These are phyloP conservation scores for Odontomyia ornata DNA, from an alignment of 2,888 invertebrate species.

Conservation along the genomic window DNA sequence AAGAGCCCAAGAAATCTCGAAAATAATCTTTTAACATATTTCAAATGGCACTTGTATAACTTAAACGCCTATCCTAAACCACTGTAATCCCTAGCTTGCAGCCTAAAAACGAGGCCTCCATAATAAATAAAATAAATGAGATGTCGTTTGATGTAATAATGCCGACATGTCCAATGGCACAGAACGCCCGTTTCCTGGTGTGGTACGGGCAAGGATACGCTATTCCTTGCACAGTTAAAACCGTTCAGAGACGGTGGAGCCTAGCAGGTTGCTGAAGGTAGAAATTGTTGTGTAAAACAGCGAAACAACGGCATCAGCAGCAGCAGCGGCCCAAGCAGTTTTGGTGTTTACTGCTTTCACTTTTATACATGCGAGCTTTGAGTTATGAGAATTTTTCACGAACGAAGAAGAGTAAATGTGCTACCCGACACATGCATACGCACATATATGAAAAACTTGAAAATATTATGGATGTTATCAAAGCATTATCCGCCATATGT, in stretches of 20 bases:
- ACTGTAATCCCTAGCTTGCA: neutral
- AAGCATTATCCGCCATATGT: neutral
- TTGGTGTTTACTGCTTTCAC: slow-evolving; percentile 2
- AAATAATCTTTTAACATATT: too few species aligned
- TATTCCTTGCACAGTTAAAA: too few species aligned
- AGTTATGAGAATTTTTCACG: slow-evolving; percentile 3
- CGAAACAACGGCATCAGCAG: neutral
- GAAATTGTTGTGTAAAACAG: neutral
- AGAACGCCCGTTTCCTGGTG: neutral
- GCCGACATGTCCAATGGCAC: slow-evolving; percentile 1
- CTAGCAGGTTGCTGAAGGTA: neutral
- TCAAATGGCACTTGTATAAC: neutral
- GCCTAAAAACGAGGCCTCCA: neutral
- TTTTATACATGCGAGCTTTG: neutral
- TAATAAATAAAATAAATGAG: slow-evolving; percentile 10
- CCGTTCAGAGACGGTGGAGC: too few species aligned
- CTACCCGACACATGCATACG: neutral
- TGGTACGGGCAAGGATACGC: too few species aligned
- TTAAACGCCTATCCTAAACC: neutral
- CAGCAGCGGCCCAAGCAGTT: too few species aligned
- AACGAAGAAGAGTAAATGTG: neutral
- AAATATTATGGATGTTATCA: slow-evolving; percentile 10
- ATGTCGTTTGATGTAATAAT: slow-evolving; percentile 7
- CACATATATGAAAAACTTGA: neutral
- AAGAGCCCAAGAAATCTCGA: too few species aligned